Evolutionary conservation across 2,113 vertebrate species (phyloP), one percentile per base, ranked within the genome.

Genomic region (Pseudorasbora parva): DNA sequence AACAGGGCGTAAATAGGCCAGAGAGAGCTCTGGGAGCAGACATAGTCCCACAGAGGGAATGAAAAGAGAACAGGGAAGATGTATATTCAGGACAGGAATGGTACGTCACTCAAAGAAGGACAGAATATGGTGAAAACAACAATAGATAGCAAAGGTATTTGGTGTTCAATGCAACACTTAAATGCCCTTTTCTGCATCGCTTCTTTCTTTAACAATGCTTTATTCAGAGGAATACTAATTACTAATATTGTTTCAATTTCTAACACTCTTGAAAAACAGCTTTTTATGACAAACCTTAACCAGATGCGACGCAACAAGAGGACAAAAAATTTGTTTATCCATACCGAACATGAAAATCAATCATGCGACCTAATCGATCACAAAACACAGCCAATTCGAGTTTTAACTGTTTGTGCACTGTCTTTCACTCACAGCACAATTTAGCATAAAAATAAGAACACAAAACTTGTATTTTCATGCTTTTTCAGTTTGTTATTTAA

Each of bases 1-100:
- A 79, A 88, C 80, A 84, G 86, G n/a, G 57, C 60, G 78, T 82
- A 93, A 92, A 88, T 92, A 86, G 93, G 90, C 80, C 93, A 89
- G 85, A 88, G 77, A 79, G 87, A 79, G 88, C 81, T 21, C 27
- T 12, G 84, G 90, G 89, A 89, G 82, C 87, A 87, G 74, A 10
- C 15, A 7, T n/a, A 27, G 49, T 84, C 89, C 85, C 84, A 27
- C 0, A 76, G 59, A 84, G 66, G 56, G 88, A 89, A 79, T 75
- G 14, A 2, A 87, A 88, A 45, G 84, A 71, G 91, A 88, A 68
- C 90, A 64, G 69, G 54, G 4, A 59, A 83, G 82, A 82, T 21
- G 0, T 11, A 84, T 90, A 92, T 91, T 84, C 90, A 91, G 93
- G 91, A 90, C 92, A 75, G 80, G 83, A 17, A 73, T 45, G 27